Base-by-base conservation (phyloP, 2,113 vertebrate species). In the Sphaerodactylus townsendi region DNA sequence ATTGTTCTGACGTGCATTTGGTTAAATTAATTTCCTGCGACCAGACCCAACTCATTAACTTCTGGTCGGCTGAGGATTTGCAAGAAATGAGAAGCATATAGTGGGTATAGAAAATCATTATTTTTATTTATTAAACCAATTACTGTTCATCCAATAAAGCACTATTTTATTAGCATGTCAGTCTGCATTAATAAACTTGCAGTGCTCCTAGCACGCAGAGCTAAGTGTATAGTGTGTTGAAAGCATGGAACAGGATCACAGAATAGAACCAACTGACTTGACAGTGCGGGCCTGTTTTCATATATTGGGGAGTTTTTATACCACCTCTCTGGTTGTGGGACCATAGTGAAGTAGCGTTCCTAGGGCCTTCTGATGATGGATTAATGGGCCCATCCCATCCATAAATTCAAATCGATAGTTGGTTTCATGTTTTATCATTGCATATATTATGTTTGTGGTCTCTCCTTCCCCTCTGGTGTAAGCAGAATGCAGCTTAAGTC, bases 401-500 rank as follows among this genome's bases (percentile, higher is more conserved):
- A 62, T 62, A 62, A 62, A 62, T 62, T 10, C 59, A 62, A 62
- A 62, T 62, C 23, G 9, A 28, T 53, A 11, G 21, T 62, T 62
- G 59, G 25, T 25, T 62, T 3, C 21, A 59, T 84, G 75, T 59
- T 77, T 86, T 86, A 46, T 91, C 89, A 85, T 81, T 85, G 78
- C 86, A 81, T 85, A 66, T 35, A 86, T 78, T 77, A 62, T 71
- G 48, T 11, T 53, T 23, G 28, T n/a, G 30, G 30, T 10, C 53
- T 62, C 10, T 30, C 30, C 53, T 75, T 78, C 80, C 30, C 37
- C 77, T 80, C 33, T 86, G 39, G 25, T 68, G 53, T 59, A 41
- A 64, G 70, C 37, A 76, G 86, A 66, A 80, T 68, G 75, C 76
- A 72, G 75, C 81, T n/a, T 88, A 81, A 90, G 81, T 81, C 85